A percentile compares a stretch with the other conserved stretches of the same genome.
phyloP scores from a whole-genome alignment of 2,888 invertebrate genomes.

The Andricus curvator region DNA sequence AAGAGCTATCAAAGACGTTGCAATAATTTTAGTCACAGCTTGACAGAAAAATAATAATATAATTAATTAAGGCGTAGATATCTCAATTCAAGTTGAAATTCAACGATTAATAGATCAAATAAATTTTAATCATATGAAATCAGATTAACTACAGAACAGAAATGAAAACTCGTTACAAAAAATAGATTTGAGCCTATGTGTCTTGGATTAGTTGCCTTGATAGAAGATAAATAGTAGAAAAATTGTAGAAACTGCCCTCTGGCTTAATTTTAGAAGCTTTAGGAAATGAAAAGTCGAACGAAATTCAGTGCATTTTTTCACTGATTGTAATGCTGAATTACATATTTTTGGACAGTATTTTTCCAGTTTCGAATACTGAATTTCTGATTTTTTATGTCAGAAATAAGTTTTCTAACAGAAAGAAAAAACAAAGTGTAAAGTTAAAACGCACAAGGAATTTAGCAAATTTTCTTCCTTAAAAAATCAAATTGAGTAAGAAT shows the following conservation, averaged over 20 bases:
- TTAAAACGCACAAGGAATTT: constrained; percentile 4
- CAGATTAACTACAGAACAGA: background rate
- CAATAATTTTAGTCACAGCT: too few relatives aligned
- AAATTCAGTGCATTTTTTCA: constrained; percentile 35
- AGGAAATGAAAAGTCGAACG: constrained; percentile 42
- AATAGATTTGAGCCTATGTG: constrained; percentile 59
- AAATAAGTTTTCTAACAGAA: background rate
- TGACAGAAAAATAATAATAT: too few relatives aligned
- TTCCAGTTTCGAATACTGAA: background rate
- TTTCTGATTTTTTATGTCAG: background rate
- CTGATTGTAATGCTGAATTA: background rate
- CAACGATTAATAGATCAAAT: too few relatives aligned
- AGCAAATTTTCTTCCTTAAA: background rate
- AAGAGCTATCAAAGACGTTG: too few relatives aligned
- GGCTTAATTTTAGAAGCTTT: constrained; percentile 65
- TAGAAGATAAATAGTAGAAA: constrained; percentile 60
- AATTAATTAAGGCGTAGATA: too few relatives aligned
- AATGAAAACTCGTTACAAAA: constrained; percentile 2
- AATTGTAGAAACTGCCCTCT: constrained; percentile 54
- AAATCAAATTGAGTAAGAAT: background rate
- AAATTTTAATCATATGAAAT: constrained; percentile 5
- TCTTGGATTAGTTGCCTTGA: constrained; percentile 72
- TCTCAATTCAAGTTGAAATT: too few relatives aligned
- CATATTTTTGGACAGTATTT: constrained; percentile 17
- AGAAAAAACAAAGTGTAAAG: background rate